Base-by-base conservation (phyloP, 2,888 invertebrate species). In the Escarpia spicata region DNA sequence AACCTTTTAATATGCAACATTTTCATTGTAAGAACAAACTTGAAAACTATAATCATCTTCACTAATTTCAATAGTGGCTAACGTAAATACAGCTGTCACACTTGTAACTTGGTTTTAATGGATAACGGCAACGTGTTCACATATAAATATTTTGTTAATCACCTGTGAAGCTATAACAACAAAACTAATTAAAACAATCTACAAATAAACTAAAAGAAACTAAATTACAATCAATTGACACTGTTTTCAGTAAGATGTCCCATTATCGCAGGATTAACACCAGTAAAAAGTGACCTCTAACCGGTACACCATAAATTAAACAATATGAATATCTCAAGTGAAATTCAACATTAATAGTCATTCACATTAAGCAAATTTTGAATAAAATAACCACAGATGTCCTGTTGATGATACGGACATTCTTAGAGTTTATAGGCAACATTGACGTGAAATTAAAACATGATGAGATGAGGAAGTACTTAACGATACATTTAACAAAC, bases 1-100 rank as follows among this genome's bases (percentile, higher is more conserved):
- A 75, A 75, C 75, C 75, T 75, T 75, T 75, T 75, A 75, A 75
- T 75, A 75, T 75, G 75, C 75, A 75, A 75, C 75, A 75, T 26
- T 26, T 15, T 75, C 75, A 75, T 26, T 6, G 26, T n/a, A 75
- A 75, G 75, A 75, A 75, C 75, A 75, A 6, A 75, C 75, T 75
- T 75, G 75, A 15, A 75, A 75, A 75, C 75, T 75, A 52, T 52
- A 26, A 75, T 75, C 75, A 75, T 26, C 75, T 26, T 75, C 75
- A 75, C 19, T 75, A 60, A 60, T 60, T 60, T 19, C 19, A 60
- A 60, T 60, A 75, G 19, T 75, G 75, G 26, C 26, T 75, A 6
- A 75, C 26, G 75, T 75, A 75, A 26, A 75, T n/a, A 75, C 75
- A 75, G 19, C 75, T 75, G 75, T 75, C 19, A 60, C 60, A 60